Evolutionary conservation across 2,113 vertebrate species (phyloP).

Genomic region (Cranoglanis bouderius): DNA sequence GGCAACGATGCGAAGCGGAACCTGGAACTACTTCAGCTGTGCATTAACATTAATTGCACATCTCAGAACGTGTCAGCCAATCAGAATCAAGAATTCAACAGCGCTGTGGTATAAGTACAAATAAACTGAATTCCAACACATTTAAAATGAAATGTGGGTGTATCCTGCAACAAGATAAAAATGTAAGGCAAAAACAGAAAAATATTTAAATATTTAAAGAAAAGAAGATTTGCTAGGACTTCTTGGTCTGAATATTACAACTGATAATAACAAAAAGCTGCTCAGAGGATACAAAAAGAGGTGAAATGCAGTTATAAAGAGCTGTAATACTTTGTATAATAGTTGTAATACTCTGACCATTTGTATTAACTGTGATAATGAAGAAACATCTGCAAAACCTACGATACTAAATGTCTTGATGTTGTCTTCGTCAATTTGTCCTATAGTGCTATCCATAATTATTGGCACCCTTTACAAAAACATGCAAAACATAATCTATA

Average conservation of each 20-base stretch:
- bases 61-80: too few relatives aligned
- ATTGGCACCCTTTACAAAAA: background rate
- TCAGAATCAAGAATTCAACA: too few relatives aligned
- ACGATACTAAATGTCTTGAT: background rate
- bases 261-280: background rate
- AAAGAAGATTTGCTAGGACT: too few relatives aligned
- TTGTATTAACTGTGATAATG: background rate
- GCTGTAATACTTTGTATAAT: too few relatives aligned
- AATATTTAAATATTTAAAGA: too few relatives aligned
- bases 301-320: background rate
- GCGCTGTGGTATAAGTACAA: background rate
- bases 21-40: too few relatives aligned
- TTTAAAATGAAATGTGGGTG: background rate
- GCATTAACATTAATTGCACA: too few relatives aligned
- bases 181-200: background rate
- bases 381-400: background rate
- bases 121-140: background rate
- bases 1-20: too few relatives aligned
- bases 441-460: background rate
- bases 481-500: background rate
- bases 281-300: background rate
- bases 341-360: background rate
- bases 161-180: background rate
- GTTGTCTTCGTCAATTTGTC: background rate
- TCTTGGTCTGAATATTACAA: too few relatives aligned